These are phyloP conservation scores for Xestia xanthographa DNA, from an alignment of 2,888 invertebrate species.

Conservation along the genomic window DNA sequence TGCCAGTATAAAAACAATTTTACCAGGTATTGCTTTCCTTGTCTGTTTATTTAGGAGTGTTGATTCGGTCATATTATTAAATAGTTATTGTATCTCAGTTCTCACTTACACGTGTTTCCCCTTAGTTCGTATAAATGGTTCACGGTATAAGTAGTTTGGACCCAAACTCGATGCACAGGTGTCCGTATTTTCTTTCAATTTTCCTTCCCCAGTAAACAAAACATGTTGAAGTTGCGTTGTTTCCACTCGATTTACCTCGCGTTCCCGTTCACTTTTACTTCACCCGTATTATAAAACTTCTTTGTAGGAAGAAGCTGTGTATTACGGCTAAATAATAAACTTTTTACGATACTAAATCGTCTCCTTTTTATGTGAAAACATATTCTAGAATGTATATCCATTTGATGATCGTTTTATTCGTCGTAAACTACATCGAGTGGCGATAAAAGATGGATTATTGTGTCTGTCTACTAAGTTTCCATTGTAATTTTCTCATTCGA, in stretches of 20 bases:
- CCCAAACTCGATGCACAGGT: conserved; percentile 56
- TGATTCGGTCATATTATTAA: conserved; percentile 27
- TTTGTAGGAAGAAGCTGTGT: conserved; percentile 36
- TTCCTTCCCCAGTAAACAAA: conserved; percentile 58
- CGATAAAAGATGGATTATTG: conserved; percentile 37
- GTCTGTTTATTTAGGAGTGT: conserved; percentile 50
- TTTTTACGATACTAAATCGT: conserved; percentile 46
- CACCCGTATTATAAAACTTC: conserved; percentile 38
- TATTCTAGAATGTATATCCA: conserved; percentile 31
- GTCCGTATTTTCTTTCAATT: conserved; percentile 66
- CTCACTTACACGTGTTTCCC: not conserved
- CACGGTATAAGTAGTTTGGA: conserved; percentile 24
- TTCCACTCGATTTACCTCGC: conserved; percentile 69
- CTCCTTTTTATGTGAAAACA: conserved; percentile 32
- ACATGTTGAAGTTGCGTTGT: conserved; percentile 64
- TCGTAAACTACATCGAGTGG: conserved; percentile 44
- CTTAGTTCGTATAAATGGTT: conserved; percentile 26
- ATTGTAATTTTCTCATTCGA: conserved; percentile 28
- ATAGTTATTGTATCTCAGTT: conserved; percentile 25
- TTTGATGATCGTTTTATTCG: conserved; percentile 42
- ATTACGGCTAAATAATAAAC: conserved; percentile 54
- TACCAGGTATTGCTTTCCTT: conserved; percentile 33
- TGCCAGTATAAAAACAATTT: conserved; percentile 43
- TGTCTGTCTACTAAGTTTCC: conserved; percentile 37
- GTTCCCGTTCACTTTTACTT: conserved; percentile 40